A percentile compares a stretch with the other conserved stretches of the same genome.
Evolutionary conservation across 2,797 vertebrate species (phyloP).

Genomic region (Gadopsis bispinosus): DNA sequence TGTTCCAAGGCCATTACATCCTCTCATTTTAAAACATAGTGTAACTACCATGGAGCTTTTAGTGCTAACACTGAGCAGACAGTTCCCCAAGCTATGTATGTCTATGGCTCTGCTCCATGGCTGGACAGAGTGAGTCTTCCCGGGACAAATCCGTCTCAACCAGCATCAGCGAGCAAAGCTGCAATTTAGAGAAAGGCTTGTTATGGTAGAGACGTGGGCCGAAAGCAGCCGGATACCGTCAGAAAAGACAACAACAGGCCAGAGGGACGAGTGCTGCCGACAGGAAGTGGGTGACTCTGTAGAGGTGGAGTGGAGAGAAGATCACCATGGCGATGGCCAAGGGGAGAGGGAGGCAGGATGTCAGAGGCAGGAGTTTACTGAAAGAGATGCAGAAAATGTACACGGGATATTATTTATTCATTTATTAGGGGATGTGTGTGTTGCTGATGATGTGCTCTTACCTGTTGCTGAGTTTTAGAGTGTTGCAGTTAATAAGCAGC

Average conservation of each 20-base stretch:
- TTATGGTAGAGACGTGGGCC: conserved; percentile 50
- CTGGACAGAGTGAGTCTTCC: conserved; percentile 2
- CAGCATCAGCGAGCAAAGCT: conserved; percentile 36
- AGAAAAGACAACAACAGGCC: conserved; percentile 88
- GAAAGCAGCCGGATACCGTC: conserved; percentile 59
- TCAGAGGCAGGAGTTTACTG: conserved; percentile 90
- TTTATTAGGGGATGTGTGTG: neutral
- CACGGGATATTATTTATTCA: neutral
- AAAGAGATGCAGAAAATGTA: conserved; percentile 11
- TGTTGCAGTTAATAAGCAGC: conserved; percentile 90
- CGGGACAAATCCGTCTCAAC: conserved; percentile 4
- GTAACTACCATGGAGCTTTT: conserved; percentile 58
- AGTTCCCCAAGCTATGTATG: conserved; percentile 65
- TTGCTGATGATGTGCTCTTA: conserved; percentile 62
- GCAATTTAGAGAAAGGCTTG: conserved; percentile 55
- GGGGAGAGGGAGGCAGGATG: conserved; percentile 86
- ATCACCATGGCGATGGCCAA: conserved; percentile 89
- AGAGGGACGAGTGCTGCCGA: conserved; percentile 86
- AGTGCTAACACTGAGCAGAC: conserved; percentile 49
- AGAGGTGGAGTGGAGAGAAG: conserved; percentile 92
- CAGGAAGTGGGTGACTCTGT: conserved; percentile 90
- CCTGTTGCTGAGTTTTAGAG: conserved; percentile 88
- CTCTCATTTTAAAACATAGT: conserved; percentile 28
- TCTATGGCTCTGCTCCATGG: conserved; percentile 76
- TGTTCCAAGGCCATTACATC: conserved; percentile 50